phyloP scores from a whole-genome alignment of 2,888 invertebrate species.

The Lacanobia wlatinum region DNA sequence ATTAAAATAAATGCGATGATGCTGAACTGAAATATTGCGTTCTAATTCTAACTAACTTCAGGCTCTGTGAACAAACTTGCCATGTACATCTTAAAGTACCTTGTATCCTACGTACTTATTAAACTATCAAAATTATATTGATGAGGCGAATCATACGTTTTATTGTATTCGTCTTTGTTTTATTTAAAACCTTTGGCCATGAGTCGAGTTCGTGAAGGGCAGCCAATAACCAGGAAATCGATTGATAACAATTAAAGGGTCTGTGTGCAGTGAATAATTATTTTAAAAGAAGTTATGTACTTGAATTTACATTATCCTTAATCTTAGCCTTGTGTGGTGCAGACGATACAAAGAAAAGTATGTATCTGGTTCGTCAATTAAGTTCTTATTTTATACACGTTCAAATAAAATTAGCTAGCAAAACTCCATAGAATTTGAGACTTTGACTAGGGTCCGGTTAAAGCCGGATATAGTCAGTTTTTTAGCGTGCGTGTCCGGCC shows the following conservation, averaged over 20 bases:
- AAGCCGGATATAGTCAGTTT: too few species aligned
- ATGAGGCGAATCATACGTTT: too few species aligned
- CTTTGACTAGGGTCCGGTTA: too few species aligned
- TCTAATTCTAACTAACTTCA: too few species aligned
- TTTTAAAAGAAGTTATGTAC: not conserved
- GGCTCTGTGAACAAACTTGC: too few species aligned
- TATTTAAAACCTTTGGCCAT: constrained; percentile 20
- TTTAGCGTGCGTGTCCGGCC: not conserved
- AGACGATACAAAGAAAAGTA: not conserved
- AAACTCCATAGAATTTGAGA: not conserved
- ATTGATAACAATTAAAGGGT: constrained; percentile 49
- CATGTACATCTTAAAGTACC: too few species aligned
- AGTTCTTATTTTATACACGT: too few species aligned
- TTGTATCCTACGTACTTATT: too few species aligned
- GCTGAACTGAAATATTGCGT: too few species aligned
- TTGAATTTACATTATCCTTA: constrained; percentile 6
- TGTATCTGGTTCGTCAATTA: not conserved
- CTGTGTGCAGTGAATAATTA: constrained; percentile 30
- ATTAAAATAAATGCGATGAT: too few species aligned
- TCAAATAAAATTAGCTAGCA: not conserved
- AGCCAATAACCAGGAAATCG: constrained; percentile 45
- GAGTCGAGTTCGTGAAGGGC: constrained; percentile 37
- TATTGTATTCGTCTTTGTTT: too few species aligned
- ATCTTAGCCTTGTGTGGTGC: constrained; percentile 32
- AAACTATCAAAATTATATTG: too few species aligned